Percentiles rank a stretch among this genome's conserved stretches.
phyloP scores from a whole-genome alignment of 2,888 invertebrate genomes.

The Salticus scenicus region DNA sequence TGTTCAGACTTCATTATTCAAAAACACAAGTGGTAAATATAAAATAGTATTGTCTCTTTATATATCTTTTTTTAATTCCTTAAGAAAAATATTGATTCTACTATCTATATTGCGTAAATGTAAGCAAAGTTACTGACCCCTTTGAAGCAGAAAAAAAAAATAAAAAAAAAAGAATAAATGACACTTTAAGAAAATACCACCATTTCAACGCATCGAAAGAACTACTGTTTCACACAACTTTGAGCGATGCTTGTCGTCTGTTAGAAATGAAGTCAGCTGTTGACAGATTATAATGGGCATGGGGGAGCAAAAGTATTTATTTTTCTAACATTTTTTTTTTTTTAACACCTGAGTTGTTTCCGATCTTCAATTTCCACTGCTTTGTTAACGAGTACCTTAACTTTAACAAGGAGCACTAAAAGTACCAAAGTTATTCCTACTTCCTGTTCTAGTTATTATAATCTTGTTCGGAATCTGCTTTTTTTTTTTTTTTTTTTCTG shows the following conservation, averaged over 20 bases:
- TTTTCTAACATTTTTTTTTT: slow-evolving; percentile 18
- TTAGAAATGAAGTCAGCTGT: slow-evolving; percentile 49
- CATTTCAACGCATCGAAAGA: slow-evolving; percentile 25
- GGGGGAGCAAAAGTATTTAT: slow-evolving; percentile 40
- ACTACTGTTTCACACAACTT: slow-evolving; percentile 51
- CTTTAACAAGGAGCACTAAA: slow-evolving; percentile 1
- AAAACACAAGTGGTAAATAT: no score
- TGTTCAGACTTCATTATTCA: no score
- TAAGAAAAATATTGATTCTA: no score
- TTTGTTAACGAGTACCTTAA: neutral
- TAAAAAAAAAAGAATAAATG: neutral
- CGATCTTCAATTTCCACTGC: slow-evolving; percentile 17
- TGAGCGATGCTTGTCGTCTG: slow-evolving; percentile 38
- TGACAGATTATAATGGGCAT: slow-evolving; percentile 67
- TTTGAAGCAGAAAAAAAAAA: neutral
- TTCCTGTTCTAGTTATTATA: slow-evolving; percentile 61
- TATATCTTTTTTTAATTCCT: no score
- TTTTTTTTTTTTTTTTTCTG: slow-evolving; percentile 24
- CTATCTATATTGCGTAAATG: neutral
- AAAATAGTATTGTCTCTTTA: no score
- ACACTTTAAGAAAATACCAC: neutral
- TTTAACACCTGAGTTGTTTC: slow-evolving; percentile 43
- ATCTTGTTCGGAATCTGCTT: slow-evolving; percentile 41
- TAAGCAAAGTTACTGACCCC: neutral
- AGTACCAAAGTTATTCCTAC: neutral